Conservation (phyloP, 2,113 vertebrate genomes). For the Chlamydotis undulata region DNA sequence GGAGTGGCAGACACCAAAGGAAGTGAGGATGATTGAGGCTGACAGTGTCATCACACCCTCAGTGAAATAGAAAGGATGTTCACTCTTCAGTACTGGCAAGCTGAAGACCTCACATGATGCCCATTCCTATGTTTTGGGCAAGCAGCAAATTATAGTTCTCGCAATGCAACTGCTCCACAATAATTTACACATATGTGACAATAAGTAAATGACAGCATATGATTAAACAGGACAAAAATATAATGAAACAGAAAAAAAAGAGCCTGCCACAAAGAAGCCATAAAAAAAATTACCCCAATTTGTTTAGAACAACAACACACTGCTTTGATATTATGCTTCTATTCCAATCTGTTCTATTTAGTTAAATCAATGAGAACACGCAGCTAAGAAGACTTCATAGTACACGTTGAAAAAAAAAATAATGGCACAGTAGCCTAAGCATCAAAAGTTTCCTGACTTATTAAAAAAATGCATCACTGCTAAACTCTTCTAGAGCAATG, state of each 20-base stretch:
- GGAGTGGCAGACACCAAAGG: neutral
- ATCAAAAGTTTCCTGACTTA: neutral
- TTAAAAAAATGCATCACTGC: neutral
- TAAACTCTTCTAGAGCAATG: neutral
- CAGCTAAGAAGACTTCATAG: neutral
- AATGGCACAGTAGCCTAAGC: neutral
- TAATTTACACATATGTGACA: neutral
- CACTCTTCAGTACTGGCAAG: neutral
- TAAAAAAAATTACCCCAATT: neutral
- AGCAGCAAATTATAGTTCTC: neutral
- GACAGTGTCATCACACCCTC: neutral
- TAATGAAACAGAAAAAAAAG: neutral
- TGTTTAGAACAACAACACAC: neutral
- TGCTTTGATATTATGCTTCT: neutral
- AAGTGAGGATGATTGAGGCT: neutral
- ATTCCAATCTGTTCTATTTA: neutral
- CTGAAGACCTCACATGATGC: neutral
- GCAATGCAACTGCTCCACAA: neutral
- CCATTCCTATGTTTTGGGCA: neutral
- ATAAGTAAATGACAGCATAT: neutral
- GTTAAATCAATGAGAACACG: rapidly evolving
- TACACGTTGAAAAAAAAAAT: neutral
- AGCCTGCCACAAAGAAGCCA: neutral
- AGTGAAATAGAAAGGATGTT: neutral
- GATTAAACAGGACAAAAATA: neutral